Base-by-base conservation (phyloP, 23 tunicate genomes). In the Clavelina lepadiformis region DNA sequence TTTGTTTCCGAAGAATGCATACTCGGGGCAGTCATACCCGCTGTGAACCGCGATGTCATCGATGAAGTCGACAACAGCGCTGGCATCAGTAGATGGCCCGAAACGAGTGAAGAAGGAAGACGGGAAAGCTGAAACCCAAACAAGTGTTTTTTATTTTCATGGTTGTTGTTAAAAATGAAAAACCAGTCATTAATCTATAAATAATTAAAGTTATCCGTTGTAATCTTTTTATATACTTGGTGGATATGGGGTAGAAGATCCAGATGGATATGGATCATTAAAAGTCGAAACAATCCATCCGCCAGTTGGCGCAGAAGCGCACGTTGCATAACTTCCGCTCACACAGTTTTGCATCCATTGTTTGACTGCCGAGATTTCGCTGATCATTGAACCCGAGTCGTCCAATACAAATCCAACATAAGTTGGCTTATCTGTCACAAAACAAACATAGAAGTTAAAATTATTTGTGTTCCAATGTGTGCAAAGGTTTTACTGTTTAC, bases 11-110 rank as follows among this genome's bases (percentile, higher is more conserved):
- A 73, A 18, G 20, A 81, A 57, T 15, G 79, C 63, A 28, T 31
- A 44, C 34, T 81, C 79, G 1, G 79, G 79, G 41, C 88, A 81
- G 73, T 81, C 88, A 8, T 73, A 73, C 15, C 88, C 88, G 8
- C 88, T 80, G 56, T 81, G 74, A 19, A 73, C 73, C 13, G 53
- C n/a, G 13, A 65, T 54, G n/a, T 2, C 47, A 3, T 74, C 79
- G 21, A 72, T 50, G 38, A 45, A 66, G 33, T 33, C 31, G n/a
- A 73, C 53, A 21, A 73, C 65, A 13, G 23, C 57, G 6, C 37
- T 6, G 8, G 58, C 47, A 22, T 81, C 73, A 13, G 73, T 65
- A 6, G 88, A 72, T 5, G 88, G 88, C 0, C 88, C 88, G 51
- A 71, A n/a, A n/a, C n/a, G n/a, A n/a, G n/a, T n/a, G n/a, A n/a